A percentile compares a stretch with the other conserved stretches of the same genome.
phyloP scores from a whole-genome alignment of 2,888 invertebrate genomes.

The Podotricha telesiphe region DNA sequence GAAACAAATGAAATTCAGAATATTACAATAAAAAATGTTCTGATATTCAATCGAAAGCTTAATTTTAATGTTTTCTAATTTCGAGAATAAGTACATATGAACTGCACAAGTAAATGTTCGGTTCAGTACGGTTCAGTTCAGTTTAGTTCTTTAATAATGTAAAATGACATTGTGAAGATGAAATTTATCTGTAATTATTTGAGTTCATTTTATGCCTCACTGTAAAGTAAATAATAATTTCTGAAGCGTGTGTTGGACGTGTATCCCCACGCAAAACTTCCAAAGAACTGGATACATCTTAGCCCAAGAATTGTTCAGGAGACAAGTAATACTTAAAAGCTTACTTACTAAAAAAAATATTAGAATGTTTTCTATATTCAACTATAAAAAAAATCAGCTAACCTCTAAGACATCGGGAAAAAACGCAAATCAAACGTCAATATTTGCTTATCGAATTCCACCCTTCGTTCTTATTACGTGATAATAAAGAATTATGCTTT shows the following conservation, averaged over 20 bases:
- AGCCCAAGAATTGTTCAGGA: too few relatives aligned
- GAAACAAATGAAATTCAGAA: conserved; percentile 3
- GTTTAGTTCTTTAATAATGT: conserved; percentile 28
- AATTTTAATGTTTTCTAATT: conserved; percentile 7
- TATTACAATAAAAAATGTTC: background rate
- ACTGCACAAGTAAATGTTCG: conserved; percentile 19
- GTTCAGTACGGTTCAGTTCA: too few relatives aligned
- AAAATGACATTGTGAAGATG: conserved; percentile 26
- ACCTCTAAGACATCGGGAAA: background rate
- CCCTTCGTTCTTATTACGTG: background rate
- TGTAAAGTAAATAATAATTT: too few relatives aligned
- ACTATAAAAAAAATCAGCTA: background rate
- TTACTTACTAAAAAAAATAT: too few relatives aligned
- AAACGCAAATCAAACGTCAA: background rate
- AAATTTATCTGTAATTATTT: conserved; percentile 24
- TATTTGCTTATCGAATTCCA: background rate
- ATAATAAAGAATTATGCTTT: conserved; percentile 1
- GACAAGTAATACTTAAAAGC: too few relatives aligned
- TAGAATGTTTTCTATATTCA: too few relatives aligned
- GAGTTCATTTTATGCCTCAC: background rate
- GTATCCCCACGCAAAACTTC: too few relatives aligned
- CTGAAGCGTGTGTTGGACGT: too few relatives aligned
- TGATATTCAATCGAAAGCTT: background rate
- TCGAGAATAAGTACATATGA: conserved; percentile 4
- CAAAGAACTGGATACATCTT: too few relatives aligned